Percentiles rank a stretch among this genome's conserved stretches.
phyloP scores from a whole-genome alignment of 2,797 vertebrate genomes.

The Cryptoprocta ferox region DNA sequence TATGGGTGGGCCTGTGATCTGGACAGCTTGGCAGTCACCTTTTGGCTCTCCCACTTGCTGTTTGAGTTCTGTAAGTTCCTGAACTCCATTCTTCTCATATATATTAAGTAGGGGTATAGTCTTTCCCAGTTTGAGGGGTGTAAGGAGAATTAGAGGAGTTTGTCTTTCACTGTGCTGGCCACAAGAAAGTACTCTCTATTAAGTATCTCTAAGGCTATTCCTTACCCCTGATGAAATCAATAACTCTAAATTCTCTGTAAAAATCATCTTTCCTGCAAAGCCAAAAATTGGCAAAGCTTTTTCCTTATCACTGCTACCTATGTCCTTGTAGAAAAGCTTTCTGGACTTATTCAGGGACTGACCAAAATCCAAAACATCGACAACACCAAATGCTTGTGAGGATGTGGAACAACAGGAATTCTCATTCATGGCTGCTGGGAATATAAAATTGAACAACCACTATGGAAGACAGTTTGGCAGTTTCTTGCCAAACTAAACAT shows the following conservation, averaged over 20 bases:
- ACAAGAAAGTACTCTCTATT: background rate
- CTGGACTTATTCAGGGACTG: background rate
- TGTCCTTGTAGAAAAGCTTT: background rate
- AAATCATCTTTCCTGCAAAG: background rate
- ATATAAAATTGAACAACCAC: background rate
- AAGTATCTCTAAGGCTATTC: background rate
- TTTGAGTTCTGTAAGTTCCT: background rate
- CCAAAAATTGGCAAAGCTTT: background rate
- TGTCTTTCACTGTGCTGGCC: background rate
- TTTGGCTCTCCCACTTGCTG: background rate
- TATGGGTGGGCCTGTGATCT: rapidly evolving
- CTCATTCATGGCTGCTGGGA: background rate
- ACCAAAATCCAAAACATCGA: background rate
- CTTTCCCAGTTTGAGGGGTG: background rate
- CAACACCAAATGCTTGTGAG: background rate
- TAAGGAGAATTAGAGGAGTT: background rate
- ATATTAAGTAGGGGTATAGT: background rate
- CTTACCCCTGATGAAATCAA: background rate
- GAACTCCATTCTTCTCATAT: background rate
- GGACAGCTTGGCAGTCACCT: background rate
- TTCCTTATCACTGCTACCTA: background rate
- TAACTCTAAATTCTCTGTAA: background rate
- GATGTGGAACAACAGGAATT: background rate
- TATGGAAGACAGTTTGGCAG: background rate
- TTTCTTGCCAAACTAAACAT: background rate